Percentiles rank a stretch among this genome's conserved stretches.
Conservation (phyloP, 2,113 vertebrate genomes). For the Crotophaga sulcirostris region DNA sequence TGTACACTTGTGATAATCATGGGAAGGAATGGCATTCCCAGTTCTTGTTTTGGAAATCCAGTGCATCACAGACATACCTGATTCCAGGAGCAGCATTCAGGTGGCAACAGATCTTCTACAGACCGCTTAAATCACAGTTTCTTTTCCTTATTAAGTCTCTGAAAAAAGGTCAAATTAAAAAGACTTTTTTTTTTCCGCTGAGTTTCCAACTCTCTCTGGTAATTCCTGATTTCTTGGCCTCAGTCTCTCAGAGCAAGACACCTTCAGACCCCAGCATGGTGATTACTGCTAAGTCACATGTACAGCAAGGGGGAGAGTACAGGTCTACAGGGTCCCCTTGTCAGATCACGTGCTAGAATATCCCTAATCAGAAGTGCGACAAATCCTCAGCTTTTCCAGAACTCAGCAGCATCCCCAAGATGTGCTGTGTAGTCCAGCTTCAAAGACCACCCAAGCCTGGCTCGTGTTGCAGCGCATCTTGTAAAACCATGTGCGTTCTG, state of each 20-base stretch:
- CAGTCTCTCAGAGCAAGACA: not conserved
- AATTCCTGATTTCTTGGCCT: not conserved
- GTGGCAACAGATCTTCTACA: not conserved
- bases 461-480: not conserved
- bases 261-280: not conserved
- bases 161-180: not conserved
- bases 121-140: not conserved
- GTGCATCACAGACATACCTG: accelerated
- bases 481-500: not conserved
- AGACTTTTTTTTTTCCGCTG: not conserved
- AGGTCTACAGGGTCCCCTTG: not conserved
- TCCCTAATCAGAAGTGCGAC: not conserved
- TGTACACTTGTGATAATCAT: not conserved
- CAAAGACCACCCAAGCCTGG: constrained; percentile 13
- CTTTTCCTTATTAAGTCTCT: not conserved
- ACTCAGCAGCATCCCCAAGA: not conserved
- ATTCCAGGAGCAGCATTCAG: not conserved
- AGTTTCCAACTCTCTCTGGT: not conserved
- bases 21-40: not conserved
- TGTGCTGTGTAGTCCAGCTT: not conserved
- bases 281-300: not conserved
- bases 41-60: not conserved
- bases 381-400: constrained; percentile 2
- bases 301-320: not conserved
- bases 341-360: not conserved